phyloP scores from a whole-genome alignment of 2,888 invertebrate genomes.

The Drosophila maculinotata region DNA sequence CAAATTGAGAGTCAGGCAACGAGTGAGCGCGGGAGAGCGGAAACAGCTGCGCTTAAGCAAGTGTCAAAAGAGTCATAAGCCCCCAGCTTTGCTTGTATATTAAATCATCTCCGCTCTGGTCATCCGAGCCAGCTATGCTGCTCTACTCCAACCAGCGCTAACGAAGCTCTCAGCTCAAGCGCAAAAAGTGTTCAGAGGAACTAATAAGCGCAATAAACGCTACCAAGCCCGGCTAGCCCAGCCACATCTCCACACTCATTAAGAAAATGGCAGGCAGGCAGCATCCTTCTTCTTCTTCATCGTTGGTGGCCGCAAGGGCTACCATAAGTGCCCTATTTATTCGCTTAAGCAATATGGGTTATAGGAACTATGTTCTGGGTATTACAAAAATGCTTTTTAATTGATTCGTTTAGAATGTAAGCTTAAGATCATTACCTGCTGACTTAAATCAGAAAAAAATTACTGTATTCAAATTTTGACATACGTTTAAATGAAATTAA shows the following conservation, averaged over 20 bases:
- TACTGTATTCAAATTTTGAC: no score
- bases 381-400: no score
- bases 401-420: no score
- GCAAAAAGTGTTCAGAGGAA: conserved; percentile 49
- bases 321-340: background rate
- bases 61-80: conserved; percentile 65
- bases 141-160: background rate
- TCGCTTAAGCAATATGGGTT: no score
- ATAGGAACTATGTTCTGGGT: no score
- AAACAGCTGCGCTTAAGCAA: conserved; percentile 35
- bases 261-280: conserved; percentile 14
- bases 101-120: conserved; percentile 13
- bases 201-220: conserved; percentile 57
- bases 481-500: no score
- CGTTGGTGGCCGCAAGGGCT: no score
- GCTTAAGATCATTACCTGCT: no score
- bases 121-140: background rate
- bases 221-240: conserved; percentile 7
- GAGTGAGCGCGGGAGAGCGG: conserved; percentile 10
- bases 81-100: conserved; percentile 33
- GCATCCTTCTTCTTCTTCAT: background rate
- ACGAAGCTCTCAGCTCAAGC: conserved; percentile 31
- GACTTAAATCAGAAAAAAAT: no score
- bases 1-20: conserved; percentile 41
- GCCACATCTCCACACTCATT: conserved; percentile 28